Base-by-base conservation (phyloP, 1,140 invertebrate genomes). In the Zaprionus ghesquierei region DNA sequence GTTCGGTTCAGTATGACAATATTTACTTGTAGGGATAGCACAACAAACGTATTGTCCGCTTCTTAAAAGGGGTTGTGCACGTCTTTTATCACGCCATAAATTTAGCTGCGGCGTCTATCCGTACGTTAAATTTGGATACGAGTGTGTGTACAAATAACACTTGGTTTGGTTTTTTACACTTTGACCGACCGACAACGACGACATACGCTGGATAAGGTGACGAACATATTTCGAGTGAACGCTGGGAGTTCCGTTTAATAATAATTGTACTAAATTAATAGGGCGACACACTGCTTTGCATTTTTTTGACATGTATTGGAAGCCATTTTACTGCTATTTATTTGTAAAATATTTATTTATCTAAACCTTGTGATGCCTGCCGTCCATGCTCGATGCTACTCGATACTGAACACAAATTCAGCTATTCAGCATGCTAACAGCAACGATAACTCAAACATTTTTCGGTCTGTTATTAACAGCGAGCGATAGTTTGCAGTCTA, bases 271-370 rank as follows among this genome's bases (percentile, higher is more conserved):
- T n/a, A 68, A 46, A 10, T 53, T 4, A 25, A 29, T 5, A 2
- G 13, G 15, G 33, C 12, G 13, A 5, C 2, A 33, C 44, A 38
- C 13, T 29, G 31, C 9, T 13, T 9, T 10, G 10, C 23, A 38
- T 10, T 44, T 18, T 41, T 69, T 15, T 20, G 12, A 13, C 31
- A 31, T 31, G 41, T 22, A 13, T 20, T 13, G 35, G 55, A 44
- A 68, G 38, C 63, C 55, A 72, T 72, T 68, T 72, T 72, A 27
- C 60, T 60, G 35, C 12, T 68, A 53, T 72, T 65, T 72, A 68
- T 46, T 66, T 68, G 35, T 50, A 27, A 59, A 44, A 59, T 53
- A 27, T 59, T 60, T 29, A 68, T 29, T 68, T 72, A 58, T 13
- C 53, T 66, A 68, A 66, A 60, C 55, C 54, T 54, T 68, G 55